Base-by-base conservation (phyloP, 2,797 vertebrate genomes). In the Typhlichthys subterraneus region DNA sequence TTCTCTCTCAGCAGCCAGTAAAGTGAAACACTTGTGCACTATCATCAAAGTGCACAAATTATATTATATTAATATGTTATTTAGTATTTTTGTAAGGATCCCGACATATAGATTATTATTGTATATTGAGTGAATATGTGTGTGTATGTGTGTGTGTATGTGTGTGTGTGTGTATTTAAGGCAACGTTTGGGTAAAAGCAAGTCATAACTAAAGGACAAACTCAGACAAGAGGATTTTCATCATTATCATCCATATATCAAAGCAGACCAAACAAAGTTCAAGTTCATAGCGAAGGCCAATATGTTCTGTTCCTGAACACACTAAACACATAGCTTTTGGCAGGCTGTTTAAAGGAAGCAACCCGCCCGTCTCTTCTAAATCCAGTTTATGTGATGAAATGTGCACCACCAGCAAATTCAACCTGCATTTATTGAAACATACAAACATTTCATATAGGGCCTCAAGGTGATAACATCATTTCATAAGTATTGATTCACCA, bases 401-500 rank as follows among this genome's bases (percentile, higher is more conserved):
- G 63, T 56, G 69, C 73, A 67, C 52, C 61, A 49, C 77, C 75
- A 75, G 75, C 85, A 82, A 65, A 76, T 81, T 77, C 71, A 57
- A 53, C 63, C 67, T 73, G 61, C 69, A 73, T 77, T 85, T 82
- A 80, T 85, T 81, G 68, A 81, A 75, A 84, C 72, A 64, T 65
- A 64, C 60, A 77, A 70, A 81, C 74, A 77, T 77, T 82, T 85
- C 67, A 76, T 50, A 53, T 33, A 1, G 51, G 75, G 81, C 83
- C 78, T 83, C 74, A 67, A 86, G 84, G 84, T 89, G 74, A 86
- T 82, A 80, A 75, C 48, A 58, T 63, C 62, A 84, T 81, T 83
- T 84, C 79, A 88, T 88, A 80, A 81, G 81, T 89, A 91, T 92
- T 86, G 90, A 91, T 89, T 80, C 74, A 76, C 58, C 14, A 63